Base-by-base conservation (phyloP, 2,888 invertebrate species). In the Drosophila demipolita region DNA sequence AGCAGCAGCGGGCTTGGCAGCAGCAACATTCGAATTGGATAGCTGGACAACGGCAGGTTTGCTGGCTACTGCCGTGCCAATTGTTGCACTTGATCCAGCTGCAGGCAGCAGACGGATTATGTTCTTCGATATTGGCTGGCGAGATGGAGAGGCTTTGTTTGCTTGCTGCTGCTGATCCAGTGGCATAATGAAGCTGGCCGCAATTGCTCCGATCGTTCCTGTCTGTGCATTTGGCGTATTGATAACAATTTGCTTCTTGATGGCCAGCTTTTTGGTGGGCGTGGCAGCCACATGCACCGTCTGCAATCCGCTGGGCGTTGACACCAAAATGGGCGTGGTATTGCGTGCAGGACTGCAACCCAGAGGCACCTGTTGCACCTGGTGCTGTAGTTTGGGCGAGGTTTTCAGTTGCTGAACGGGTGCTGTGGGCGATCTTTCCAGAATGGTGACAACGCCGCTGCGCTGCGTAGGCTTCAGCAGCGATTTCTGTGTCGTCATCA, bases 211-310 rank as follows among this genome's bases (percentile, higher is more conserved):
- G 3, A 50, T 11, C n/a, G 55, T 4, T 15, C 26, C n/a, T n/a
- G 53, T 11, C 17, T 77, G 75, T 67, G 75, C 33, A n/a, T 55
- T 55, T 17, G 78, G 17, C 8, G 61, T 50, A 42, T 67, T 72
- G 8, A 92, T 90, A n/a, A 92, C 82, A 23, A 92, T 88, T 4
- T 92, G 89, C 63, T 92, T 92, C 54, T 90, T 92, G 11, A 92
- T 83, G 6, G 90, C 83, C 49, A 91, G 72, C 67, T 90, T 89
- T 35, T 91, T 91, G 40, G 84, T 66, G 29, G 83, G 74, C 23
- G 80, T 90, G 32, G 91, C 80, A 5, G 93, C 91, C 20, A 93
- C 91, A 73, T 93, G 93, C 2, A 93, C 93, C 2, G 93, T 92
- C 80, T 93, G 93, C 8, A 93, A 71, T 29, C 93, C 93, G 35